Percentiles rank a stretch among this genome's conserved stretches.
Conservation (phyloP, 1,140 invertebrate species). For the Calycopis cecrops region DNA sequence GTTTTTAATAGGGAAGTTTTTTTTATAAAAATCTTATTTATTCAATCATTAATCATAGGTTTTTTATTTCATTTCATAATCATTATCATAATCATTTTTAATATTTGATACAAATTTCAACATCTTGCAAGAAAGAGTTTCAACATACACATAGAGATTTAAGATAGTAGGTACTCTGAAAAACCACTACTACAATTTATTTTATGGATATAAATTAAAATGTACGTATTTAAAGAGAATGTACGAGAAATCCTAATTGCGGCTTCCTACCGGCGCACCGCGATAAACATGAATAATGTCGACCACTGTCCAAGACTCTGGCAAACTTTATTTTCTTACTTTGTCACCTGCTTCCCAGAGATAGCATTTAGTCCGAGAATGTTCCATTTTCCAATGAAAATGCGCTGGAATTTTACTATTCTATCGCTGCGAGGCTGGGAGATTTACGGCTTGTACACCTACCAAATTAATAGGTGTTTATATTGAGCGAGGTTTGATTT, state of each 20-base stretch:
- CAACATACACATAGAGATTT: no score
- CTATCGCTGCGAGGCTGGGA: neutral
- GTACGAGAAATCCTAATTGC: slow-evolving; percentile 56
- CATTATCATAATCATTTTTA: no score
- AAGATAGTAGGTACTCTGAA: no score
- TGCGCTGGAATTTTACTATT: slow-evolving; percentile 10
- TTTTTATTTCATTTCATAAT: no score
- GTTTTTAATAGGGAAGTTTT: no score
- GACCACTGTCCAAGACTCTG: slow-evolving; percentile 53
- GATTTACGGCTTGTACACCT: slow-evolving; percentile 12
- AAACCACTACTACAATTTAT: neutral
- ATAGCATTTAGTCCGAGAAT: slow-evolving; percentile 34
- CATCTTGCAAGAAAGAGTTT: no score
- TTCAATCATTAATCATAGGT: no score
- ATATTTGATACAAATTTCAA: no score
- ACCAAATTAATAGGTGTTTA: slow-evolving; percentile 3
- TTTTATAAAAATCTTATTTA: no score
- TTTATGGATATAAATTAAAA: slow-evolving; percentile 30
- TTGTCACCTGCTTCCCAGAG: slow-evolving; percentile 58
- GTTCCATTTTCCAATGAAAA: slow-evolving; percentile 18
- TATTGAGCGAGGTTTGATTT: slow-evolving; percentile 1
- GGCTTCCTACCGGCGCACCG: slow-evolving; percentile 35
- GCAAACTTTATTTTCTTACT: slow-evolving; percentile 64
- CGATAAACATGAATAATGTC: slow-evolving; percentile 71
- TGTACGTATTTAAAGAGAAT: slow-evolving; percentile 36